Evolutionary conservation across 2,113 vertebrate species (phyloP).

Genomic region (Psittacula cyanocephala): DNA sequence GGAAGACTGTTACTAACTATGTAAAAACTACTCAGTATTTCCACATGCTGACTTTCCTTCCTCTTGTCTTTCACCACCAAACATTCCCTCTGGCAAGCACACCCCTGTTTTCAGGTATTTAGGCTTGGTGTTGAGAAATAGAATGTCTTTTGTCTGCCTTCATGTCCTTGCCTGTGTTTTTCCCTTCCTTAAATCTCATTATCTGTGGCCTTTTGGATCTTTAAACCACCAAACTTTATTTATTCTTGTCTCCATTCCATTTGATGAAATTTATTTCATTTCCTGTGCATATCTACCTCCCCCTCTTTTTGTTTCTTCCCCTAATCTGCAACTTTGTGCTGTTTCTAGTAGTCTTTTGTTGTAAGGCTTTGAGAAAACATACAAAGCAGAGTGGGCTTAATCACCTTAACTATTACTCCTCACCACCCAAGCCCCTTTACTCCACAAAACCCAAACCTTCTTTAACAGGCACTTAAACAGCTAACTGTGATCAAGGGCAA

Average conservation of each 20-base stretch:
- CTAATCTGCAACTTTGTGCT: not conserved
- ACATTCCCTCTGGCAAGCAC: not conserved
- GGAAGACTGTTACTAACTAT: not conserved
- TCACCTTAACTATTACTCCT: not conserved
- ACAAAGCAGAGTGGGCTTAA: not conserved
- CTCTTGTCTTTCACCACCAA: not conserved
- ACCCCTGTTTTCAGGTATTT: not conserved
- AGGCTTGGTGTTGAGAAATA: not conserved
- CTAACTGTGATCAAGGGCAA: not conserved
- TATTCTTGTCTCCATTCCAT: not conserved
- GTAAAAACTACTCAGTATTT: not conserved
- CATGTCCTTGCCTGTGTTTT: not conserved
- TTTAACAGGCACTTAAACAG: not conserved
- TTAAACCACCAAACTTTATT: not conserved
- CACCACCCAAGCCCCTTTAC: not conserved
- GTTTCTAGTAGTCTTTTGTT: not conserved
- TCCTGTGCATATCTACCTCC: not conserved
- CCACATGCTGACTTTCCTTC: not conserved
- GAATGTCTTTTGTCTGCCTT: not conserved
- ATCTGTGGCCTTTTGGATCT: not conserved
- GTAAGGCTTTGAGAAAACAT: not conserved
- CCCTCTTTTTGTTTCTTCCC: not conserved
- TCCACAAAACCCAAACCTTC: not conserved
- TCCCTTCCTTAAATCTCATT: not conserved
- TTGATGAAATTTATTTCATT: conserved; percentile 29